A percentile compares a stretch with the other conserved stretches of the same genome.
Evolutionary conservation across 2,797 vertebrate genomes (phyloP).

Genomic region (Syngnathus rostellatus): DNA sequence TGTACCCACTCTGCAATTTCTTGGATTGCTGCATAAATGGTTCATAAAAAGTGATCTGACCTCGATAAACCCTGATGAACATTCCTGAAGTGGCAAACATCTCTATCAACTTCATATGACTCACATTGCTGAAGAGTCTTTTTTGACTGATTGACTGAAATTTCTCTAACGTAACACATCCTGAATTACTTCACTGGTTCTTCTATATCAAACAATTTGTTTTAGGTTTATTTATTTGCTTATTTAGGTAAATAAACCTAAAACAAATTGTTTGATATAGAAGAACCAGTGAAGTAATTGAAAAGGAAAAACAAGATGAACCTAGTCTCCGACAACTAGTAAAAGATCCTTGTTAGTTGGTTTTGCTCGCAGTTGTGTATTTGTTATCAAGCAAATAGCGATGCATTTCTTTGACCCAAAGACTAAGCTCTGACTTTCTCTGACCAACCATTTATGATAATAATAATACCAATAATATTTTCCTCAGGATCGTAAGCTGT

Average conservation of each 20-base stretch:
- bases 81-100: not conserved
- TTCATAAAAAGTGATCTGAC: not conserved
- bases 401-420: not conserved
- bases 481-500: slow-evolving; percentile 89
- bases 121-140: not conserved
- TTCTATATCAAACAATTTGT: no score
- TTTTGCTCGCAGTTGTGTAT: not conserved
- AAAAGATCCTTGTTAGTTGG: not conserved
- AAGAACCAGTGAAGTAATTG: no score
- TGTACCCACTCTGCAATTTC: not conserved
- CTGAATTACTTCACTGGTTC: no score
- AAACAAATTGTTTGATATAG: no score
- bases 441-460: not conserved
- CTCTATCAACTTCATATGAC: not conserved
- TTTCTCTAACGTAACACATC: not conserved
- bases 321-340: no score
- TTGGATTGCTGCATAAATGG: not conserved
- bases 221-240: no score
- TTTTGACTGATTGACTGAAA: no score
- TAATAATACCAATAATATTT: not conserved
- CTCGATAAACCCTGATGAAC: no score
- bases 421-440: not conserved
- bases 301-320: no score
- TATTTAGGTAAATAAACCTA: no score
- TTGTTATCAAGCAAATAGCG: not conserved